These are phyloP conservation scores for Drosophila bocqueti DNA, from an alignment of 1,140 invertebrate species.

Conservation along the genomic window DNA sequence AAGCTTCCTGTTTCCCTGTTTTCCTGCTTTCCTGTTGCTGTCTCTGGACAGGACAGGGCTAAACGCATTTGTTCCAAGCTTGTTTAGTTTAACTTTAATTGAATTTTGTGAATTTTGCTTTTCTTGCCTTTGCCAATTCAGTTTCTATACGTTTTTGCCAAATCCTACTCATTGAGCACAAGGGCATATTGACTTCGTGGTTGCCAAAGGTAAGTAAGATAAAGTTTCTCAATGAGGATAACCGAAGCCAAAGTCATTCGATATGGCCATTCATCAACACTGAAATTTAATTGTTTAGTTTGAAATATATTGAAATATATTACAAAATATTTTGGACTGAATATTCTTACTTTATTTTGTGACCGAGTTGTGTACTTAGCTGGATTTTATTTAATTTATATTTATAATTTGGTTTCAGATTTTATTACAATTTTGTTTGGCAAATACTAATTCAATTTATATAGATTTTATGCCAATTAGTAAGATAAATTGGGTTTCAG, in stretches of 20 bases:
- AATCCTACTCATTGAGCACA: slow-evolving; percentile 43
- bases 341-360: background rate
- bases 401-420: background rate
- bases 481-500: no score
- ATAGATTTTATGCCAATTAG: no score
- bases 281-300: background rate
- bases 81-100: slow-evolving; percentile 84
- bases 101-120: slow-evolving; percentile 83
- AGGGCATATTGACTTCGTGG: slow-evolving; percentile 35
- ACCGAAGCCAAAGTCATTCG: background rate
- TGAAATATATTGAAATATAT: background rate
- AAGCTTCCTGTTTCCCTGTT: slow-evolving; percentile 60
- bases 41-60: slow-evolving; percentile 57
- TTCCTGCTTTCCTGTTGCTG: slow-evolving; percentile 26
- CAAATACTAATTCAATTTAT: background rate
- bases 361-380: no score
- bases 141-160: slow-evolving; percentile 38
- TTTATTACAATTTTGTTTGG: no score
- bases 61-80: slow-evolving; percentile 83
- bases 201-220: slow-evolving; percentile 12
- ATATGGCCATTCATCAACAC: background rate
- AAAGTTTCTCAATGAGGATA: background rate
- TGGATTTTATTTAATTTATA: background rate
- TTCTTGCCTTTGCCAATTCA: slow-evolving; percentile 52
- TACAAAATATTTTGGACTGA: no score